A percentile compares a stretch with the other conserved stretches of the same genome.
phyloP scores from a whole-genome alignment of 1,140 invertebrate species.

The Lordiphosa clarofinis region DNA sequence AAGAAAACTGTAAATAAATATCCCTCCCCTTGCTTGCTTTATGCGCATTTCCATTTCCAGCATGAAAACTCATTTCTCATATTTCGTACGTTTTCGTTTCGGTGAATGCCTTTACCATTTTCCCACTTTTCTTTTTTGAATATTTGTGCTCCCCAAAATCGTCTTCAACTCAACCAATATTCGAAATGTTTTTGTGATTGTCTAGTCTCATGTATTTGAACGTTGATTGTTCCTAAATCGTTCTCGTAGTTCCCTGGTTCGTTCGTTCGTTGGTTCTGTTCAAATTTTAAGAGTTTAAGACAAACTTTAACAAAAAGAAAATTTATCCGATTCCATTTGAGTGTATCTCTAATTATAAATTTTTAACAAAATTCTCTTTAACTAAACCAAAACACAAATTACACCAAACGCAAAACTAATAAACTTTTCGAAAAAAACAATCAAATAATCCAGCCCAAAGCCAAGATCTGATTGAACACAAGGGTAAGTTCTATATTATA shows the following conservation, averaged over 20 bases:
- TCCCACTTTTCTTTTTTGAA: neutral
- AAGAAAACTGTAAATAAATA: too few relatives aligned
- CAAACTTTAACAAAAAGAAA: slow-evolving; percentile 13
- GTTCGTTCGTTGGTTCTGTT: slow-evolving; percentile 53
- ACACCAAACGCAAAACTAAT: slow-evolving; percentile 35
- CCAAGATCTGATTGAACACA: slow-evolving; percentile 25
- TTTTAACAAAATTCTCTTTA: slow-evolving; percentile 53
- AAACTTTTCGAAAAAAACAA: slow-evolving; percentile 27
- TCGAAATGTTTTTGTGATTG: neutral
- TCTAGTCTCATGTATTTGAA: slow-evolving; percentile 3
- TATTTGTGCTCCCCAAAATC: neutral
- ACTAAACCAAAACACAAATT: slow-evolving; percentile 38
- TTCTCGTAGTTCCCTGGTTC: slow-evolving; percentile 59
- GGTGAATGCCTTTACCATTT: too few relatives aligned
- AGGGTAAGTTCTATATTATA: slow-evolving; percentile 13
- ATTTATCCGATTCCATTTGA: slow-evolving; percentile 29
- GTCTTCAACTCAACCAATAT: neutral
- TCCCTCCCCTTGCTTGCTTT: slow-evolving; percentile 11
- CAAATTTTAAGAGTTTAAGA: slow-evolving; percentile 26
- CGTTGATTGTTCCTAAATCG: slow-evolving; percentile 15
- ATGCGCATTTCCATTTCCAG: slow-evolving; percentile 6
- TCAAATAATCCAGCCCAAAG: slow-evolving; percentile 44
- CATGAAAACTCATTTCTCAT: slow-evolving; percentile 3
- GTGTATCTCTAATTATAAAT: slow-evolving; percentile 52
- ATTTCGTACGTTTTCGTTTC: neutral